Evolutionary conservation across 2,888 invertebrate species (phyloP).

Genomic region (Latrodectus elegans): DNA sequence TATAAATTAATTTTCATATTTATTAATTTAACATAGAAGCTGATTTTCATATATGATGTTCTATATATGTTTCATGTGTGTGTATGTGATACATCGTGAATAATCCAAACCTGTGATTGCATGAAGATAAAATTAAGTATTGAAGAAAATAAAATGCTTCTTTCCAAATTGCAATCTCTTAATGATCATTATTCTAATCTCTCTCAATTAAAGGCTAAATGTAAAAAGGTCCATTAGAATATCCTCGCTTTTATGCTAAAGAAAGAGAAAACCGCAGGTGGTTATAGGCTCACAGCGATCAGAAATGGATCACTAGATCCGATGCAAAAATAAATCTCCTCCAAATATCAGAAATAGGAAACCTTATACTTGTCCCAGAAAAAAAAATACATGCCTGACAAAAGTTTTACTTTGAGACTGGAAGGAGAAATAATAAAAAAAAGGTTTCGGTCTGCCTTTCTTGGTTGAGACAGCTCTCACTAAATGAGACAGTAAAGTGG

Average conservation of each 20-base stretch:
- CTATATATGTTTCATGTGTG: no score
- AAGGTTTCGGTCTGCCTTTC: constrained; percentile 34
- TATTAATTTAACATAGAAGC: no score
- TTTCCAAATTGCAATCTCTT: no score
- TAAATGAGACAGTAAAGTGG: constrained; percentile 63
- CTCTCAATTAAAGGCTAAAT: no score
- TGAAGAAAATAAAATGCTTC: no score
- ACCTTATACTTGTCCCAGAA: constrained; percentile 29
- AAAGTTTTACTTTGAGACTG: constrained; percentile 19
- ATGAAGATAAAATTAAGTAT: no score
- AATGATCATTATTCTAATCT: no score
- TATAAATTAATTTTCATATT: no score
- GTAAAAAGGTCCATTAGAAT: no score
- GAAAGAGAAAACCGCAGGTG: constrained; percentile 1
- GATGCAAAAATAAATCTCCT: not conserved
- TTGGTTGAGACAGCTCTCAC: constrained; percentile 32
- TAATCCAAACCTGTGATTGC: no score
- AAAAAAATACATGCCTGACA: constrained; percentile 22
- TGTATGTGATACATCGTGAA: no score
- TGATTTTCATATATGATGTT: no score
- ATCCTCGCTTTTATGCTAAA: not conserved
- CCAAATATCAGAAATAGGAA: constrained; percentile 34
- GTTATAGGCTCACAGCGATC: not conserved
- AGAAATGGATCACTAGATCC: not conserved
- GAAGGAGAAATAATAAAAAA: constrained; percentile 17